phyloP scores from a whole-genome alignment of 2,888 invertebrate species.

The Schizotus pectinicornis region DNA sequence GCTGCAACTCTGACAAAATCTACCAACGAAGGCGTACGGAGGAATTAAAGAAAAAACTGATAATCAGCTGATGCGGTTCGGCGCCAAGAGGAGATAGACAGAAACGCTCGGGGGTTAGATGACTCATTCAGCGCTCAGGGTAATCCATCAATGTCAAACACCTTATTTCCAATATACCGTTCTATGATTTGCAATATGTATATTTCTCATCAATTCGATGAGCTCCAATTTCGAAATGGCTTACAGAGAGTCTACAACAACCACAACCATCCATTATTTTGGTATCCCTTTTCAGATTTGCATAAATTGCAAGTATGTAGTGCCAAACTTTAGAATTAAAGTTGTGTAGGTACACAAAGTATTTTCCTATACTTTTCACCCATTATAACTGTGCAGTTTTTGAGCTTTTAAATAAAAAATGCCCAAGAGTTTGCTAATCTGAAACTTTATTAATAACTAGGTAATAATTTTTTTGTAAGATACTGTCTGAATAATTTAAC shows the following conservation, averaged over 20 bases:
- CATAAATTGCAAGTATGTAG: neutral
- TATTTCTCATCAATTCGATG: conserved; percentile 54
- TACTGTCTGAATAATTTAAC: too few relatives aligned
- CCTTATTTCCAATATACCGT: conserved; percentile 58
- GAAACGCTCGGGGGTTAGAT: conserved; percentile 46
- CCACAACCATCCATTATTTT: neutral
- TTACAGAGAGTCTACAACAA: neutral
- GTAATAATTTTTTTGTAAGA: too few relatives aligned
- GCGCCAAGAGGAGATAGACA: conserved; percentile 37
- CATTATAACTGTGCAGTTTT: too few relatives aligned
- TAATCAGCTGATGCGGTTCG: conserved; percentile 45
- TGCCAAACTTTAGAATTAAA: too few relatives aligned
- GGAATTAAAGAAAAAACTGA: neutral
- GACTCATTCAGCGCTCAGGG: conserved; percentile 55
- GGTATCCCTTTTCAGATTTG: too few relatives aligned
- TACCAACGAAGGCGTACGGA: too few relatives aligned
- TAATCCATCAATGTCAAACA: conserved; percentile 59
- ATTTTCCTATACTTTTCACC: too few relatives aligned
- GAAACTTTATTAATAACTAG: too few relatives aligned
- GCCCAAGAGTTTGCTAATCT: too few relatives aligned
- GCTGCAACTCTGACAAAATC: too few relatives aligned
- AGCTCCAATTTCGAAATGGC: conserved; percentile 22
- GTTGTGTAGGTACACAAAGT: too few relatives aligned
- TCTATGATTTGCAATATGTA: conserved; percentile 59
- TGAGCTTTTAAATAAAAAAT: too few relatives aligned